Evolutionary conservation across 2,888 invertebrate genomes (phyloP).

Genomic region (Tipula helvola): DNA sequence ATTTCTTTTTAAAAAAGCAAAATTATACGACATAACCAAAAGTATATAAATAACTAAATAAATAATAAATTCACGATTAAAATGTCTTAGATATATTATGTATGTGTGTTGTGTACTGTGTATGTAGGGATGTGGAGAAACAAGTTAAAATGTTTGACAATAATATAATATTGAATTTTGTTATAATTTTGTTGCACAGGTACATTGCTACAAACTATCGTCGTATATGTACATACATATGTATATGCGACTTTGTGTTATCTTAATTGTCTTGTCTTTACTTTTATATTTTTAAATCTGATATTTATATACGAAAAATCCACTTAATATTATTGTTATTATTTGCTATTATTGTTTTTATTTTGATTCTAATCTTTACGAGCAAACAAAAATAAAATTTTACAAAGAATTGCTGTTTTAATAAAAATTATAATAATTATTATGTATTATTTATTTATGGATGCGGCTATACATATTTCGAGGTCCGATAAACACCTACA

Average conservation of each 20-base stretch:
- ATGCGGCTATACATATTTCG: too few species aligned
- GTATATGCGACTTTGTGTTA: background rate
- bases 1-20: background rate
- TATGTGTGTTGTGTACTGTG: too few species aligned
- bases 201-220: background rate
- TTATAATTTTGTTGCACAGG: background rate
- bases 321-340: background rate
- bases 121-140: background rate
- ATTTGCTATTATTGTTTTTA: background rate
- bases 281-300: background rate
- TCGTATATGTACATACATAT: background rate
- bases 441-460: background rate
- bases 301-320: background rate
- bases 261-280: background rate
- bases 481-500: background rate
- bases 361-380: background rate
- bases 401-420: background rate
- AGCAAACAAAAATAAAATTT: background rate
- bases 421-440: background rate
- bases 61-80: constrained; percentile 4
- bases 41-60: background rate
- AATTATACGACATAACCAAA: background rate
- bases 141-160: background rate
- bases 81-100: background rate
- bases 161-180: background rate